Evolutionary conservation across 2,797 vertebrate genomes (phyloP).

Genomic region (Artibeus lituratus): DNA sequence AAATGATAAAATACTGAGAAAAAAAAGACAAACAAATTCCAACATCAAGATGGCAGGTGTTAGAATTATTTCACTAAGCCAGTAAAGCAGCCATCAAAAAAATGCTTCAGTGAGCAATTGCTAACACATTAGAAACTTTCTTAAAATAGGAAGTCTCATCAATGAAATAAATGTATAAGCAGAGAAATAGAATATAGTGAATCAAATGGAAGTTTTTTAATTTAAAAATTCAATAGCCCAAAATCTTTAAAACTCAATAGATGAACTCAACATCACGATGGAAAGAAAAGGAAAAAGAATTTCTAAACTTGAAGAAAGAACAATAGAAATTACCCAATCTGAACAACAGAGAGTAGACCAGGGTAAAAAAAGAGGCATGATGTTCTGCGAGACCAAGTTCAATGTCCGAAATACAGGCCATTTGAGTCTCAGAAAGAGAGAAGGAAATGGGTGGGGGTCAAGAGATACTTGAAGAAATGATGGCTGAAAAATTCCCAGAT

Average conservation of each 20-base stretch:
- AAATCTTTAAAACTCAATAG: not conserved
- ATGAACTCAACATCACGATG: not conserved
- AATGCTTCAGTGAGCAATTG: not conserved
- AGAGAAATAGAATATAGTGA: not conserved
- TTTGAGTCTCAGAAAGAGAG: not conserved
- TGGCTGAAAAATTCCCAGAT: not conserved
- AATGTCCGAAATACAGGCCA: not conserved
- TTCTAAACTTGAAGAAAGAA: not conserved
- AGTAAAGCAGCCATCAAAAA: not conserved
- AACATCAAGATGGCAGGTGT: not conserved
- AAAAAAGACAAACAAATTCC: not conserved
- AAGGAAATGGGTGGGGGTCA: not conserved
- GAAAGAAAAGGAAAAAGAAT: not conserved
- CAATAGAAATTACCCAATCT: not conserved
- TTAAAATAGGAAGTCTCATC: not conserved
- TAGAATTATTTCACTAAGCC: not conserved
- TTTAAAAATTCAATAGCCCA: not conserved
- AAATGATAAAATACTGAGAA: not conserved
- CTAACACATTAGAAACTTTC: not conserved
- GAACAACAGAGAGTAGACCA: not conserved
- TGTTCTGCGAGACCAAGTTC: not conserved
- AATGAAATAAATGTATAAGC: not conserved
- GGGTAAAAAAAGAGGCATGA: rapidly evolving
- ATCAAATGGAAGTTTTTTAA: not conserved
- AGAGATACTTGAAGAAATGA: not conserved